Evolutionary conservation across 2,888 invertebrate genomes (phyloP).

Genomic region (Anthophora plumipes): DNA sequence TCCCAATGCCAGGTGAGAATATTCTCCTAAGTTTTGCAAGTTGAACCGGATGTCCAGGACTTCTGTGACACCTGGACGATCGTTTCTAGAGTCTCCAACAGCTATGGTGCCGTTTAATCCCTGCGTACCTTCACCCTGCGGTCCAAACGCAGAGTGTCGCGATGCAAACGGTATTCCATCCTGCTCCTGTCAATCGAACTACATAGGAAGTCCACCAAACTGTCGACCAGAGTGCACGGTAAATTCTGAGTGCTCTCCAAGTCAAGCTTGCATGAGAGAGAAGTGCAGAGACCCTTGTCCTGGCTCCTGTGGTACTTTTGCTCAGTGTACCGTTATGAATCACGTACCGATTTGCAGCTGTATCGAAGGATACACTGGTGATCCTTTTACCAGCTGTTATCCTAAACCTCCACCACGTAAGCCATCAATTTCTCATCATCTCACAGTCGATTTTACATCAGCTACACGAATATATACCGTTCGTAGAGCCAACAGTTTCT

Average conservation of each 20-base stretch:
- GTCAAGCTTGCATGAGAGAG: conserved; percentile 91
- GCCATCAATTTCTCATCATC: not conserved
- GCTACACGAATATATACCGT: not conserved
- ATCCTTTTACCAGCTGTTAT: conserved; percentile 91
- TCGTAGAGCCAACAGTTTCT: conserved; percentile 55
- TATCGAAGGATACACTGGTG: conserved; percentile 91
- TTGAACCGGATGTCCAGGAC: not conserved
- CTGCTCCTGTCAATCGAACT: conserved; percentile 90
- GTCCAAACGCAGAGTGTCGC: conserved; percentile 89
- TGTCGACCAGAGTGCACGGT: conserved; percentile 91
- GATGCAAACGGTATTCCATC: conserved; percentile 89
- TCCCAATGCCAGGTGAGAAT: conserved; percentile 85
- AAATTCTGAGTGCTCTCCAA: conserved; percentile 89
- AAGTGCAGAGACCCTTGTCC: conserved; percentile 91
- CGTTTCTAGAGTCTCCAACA: conserved; percentile 87
- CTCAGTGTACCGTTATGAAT: conserved; percentile 92
- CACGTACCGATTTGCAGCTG: conserved; percentile 94
- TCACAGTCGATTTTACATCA: not conserved
- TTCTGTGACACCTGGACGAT: conserved; percentile 61
- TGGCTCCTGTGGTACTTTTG: conserved; percentile 89
- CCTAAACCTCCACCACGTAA: conserved; percentile 56
- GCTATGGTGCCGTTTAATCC: conserved; percentile 89
- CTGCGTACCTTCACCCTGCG: conserved; percentile 90
- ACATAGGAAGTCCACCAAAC: conserved; percentile 89
- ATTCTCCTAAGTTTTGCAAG: not conserved